Conservation (phyloP, 2,797 vertebrate genomes). For the Staurois parvus region DNA sequence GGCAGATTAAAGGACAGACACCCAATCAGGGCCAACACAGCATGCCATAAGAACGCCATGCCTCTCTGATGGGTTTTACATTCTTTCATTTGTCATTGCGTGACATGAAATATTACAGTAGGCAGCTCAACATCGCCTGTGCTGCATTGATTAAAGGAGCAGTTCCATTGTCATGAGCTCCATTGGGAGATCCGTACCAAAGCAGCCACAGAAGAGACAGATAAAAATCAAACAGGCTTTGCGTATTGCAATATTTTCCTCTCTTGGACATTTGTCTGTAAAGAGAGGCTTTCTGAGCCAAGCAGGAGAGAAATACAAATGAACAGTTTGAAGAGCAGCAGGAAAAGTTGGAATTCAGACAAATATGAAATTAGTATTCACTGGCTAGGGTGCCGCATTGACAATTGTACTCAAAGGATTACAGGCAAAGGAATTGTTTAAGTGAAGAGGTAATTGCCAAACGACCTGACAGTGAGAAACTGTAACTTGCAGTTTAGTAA, state of each 20-base stretch:
- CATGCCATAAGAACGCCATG: background rate
- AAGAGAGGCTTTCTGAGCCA: background rate
- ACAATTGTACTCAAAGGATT: background rate
- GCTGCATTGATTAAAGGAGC: conserved; percentile 29
- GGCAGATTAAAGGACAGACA: background rate
- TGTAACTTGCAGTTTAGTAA: no score
- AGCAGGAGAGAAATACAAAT: conserved; percentile 2
- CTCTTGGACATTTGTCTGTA: conserved; percentile 22
- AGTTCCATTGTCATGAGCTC: conserved; percentile 26
- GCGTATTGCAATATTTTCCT: conserved; percentile 36
- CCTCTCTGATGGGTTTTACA: conserved; percentile 10
- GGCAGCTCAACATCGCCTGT: conserved; percentile 1
- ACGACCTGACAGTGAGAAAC: no score
- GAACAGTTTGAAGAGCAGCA: background rate
- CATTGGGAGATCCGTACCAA: conserved; percentile 19
- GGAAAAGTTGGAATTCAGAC: background rate
- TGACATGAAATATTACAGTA: conserved; percentile 22
- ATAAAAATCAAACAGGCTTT: conserved; percentile 28
- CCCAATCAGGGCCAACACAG: conserved; percentile 1
- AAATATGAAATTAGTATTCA: conserved; percentile 6
- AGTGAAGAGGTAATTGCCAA: no score
- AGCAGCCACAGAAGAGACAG: background rate
- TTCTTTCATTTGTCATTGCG: conserved; percentile 26
- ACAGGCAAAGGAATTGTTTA: background rate
- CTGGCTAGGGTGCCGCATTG: no score